phyloP scores from a whole-genome alignment of 2,797 vertebrate species.

The Tokudaia muenninki region DNA sequence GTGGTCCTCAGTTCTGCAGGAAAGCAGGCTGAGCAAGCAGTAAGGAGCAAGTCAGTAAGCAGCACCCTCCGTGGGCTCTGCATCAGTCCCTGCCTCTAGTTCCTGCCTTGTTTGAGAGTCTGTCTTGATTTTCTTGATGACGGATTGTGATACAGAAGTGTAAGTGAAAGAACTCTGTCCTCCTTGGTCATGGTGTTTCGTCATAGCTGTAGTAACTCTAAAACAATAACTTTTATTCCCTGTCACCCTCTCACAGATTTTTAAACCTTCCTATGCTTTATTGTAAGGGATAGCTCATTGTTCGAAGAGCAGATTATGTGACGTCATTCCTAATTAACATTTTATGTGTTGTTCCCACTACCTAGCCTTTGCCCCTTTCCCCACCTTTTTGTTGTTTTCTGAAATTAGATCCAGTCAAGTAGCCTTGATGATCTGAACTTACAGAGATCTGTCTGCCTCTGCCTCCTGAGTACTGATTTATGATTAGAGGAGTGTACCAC shows the following conservation, averaged over 20 bases:
- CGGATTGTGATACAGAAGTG: background rate
- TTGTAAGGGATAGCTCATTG: background rate
- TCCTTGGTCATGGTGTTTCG: background rate
- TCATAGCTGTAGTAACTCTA: background rate
- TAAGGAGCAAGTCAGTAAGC: background rate
- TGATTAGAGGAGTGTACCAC: background rate
- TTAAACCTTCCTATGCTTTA: background rate
- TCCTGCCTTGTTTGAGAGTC: background rate
- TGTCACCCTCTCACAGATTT: background rate
- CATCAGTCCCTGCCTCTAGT: background rate
- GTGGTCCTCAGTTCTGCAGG: background rate
- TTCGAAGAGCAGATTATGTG: background rate
- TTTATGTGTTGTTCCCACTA: conserved; percentile 28
- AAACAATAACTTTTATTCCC: background rate
- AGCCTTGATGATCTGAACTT: background rate
- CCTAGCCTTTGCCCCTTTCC: background rate
- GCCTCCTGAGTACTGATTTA: background rate
- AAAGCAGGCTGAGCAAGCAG: background rate
- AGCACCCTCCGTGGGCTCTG: background rate
- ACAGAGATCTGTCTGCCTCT: background rate
- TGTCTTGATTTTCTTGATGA: background rate
- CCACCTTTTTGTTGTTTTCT: background rate
- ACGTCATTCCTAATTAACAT: background rate
- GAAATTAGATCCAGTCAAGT: background rate
- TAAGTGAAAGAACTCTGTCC: background rate